A percentile compares a stretch with the other conserved stretches of the same genome.
Conservation (phyloP, 2,888 invertebrate species). For the Hemicrepidius hirtus region DNA sequence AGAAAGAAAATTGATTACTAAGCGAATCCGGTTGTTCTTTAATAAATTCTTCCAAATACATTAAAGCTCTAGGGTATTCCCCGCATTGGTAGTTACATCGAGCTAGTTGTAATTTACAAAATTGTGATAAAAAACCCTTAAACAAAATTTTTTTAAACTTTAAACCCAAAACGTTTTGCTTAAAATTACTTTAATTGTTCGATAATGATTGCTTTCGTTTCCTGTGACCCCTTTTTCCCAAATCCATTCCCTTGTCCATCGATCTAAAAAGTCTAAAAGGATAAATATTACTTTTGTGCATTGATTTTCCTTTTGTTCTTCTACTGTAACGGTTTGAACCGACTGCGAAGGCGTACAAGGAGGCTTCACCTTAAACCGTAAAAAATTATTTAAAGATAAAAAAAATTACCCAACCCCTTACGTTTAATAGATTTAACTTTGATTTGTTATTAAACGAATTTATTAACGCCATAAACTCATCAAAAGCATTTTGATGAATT, state of each 20-base stretch:
- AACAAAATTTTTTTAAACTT: constrained; percentile 19
- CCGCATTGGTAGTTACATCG: constrained; percentile 84
- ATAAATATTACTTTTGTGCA: constrained; percentile 83
- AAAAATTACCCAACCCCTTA: too few species aligned
- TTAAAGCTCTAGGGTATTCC: constrained; percentile 83
- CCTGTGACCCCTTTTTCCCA: constrained; percentile 64
- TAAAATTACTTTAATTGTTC: constrained; percentile 60
- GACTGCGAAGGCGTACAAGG: too few species aligned
- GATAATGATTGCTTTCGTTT: constrained; percentile 62
- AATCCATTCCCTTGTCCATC: constrained; percentile 82
- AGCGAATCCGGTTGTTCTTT: constrained; percentile 74
- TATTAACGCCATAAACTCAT: constrained; percentile 77
- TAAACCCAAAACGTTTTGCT: constrained; percentile 26
- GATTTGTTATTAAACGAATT: constrained; percentile 61
- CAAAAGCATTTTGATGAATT: constrained; percentile 72
- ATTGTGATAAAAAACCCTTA: constrained; percentile 57
- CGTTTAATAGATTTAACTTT: constrained; percentile 58
- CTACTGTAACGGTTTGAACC: constrained; percentile 55
- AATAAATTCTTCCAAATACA: constrained; percentile 85
- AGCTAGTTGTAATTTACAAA: constrained; percentile 79
- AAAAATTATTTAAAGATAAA: too few species aligned
- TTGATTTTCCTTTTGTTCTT: constrained; percentile 72
- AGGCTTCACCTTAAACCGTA: constrained; percentile 27
- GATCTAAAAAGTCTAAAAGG: constrained; percentile 83
- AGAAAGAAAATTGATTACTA: constrained; percentile 78